Base-by-base conservation (phyloP, 2,888 invertebrate species). In the Hemithea aestivaria region DNA sequence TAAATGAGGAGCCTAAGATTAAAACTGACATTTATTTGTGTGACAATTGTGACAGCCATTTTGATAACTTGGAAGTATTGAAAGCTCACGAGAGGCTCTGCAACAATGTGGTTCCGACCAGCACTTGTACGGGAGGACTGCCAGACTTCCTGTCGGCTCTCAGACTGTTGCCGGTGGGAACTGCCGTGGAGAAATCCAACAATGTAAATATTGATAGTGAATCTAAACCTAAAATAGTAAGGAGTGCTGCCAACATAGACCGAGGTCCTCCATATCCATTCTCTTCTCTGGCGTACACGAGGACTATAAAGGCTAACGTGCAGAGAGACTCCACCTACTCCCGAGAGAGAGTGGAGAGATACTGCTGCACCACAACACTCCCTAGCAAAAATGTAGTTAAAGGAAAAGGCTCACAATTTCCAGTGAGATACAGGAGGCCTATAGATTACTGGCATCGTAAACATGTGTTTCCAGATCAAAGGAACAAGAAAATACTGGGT, bases 31-130 rank as follows among this genome's bases (percentile, higher is more conserved):
- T 93, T 58, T 93, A 92, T 72, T 79, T 93, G 30, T 93, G 93
- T 73, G 93, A 93, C 63, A 91, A 90, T 63, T 93, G 93, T 70
- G 93, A 93, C 73, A 92, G 91, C 41, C 92, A 92, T 71, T 90
- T 93, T 65, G 89, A 91, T 48, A 85, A 83, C 49, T 58, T 75
- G 35, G 76, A 81, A 24, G 54, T 70, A 30, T 53, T 87, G 25
- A 71, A 62, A 56, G 73, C 67, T 0, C 88, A 88, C 52, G 88
- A 88, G 66, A 77, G 82, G 65, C 74, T 85, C 28, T 88, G 88
- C 55, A 83, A 81, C 41, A 75, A 70, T 66, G 73, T 72, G 38
- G 45, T 58, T 6, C 65, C 75, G 22, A 48, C 69, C 7, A 66
- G 60, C 35, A 44, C 63, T 6, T 70, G 70, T 38, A 66, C 54